phyloP scores from a whole-genome alignment of 2,797 vertebrate species.

The Phoeniculus purpureus region DNA sequence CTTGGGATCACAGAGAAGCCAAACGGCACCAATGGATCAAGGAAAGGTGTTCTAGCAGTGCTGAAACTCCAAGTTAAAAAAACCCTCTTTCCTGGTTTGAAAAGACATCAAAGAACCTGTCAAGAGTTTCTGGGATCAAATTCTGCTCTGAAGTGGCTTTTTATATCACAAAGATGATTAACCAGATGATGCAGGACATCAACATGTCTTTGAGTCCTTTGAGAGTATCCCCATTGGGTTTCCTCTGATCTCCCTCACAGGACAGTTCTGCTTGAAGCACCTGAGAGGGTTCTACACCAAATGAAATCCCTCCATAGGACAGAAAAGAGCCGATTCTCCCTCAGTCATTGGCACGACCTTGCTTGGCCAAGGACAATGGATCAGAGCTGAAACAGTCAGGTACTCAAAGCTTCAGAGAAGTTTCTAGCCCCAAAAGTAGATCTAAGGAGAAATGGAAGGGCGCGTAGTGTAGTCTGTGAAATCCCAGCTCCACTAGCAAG shows the following conservation, averaged over 20 bases:
- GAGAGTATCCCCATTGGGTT: slow-evolving; percentile 9
- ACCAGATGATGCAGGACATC: slow-evolving; percentile 43
- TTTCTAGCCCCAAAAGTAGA: background rate
- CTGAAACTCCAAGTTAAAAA: slow-evolving; percentile 1
- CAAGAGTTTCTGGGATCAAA: slow-evolving; percentile 31
- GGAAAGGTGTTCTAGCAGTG: background rate
- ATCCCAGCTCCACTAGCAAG: no score
- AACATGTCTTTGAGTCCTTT: slow-evolving; percentile 27
- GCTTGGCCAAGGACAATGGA: background rate
- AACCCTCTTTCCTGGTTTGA: background rate
- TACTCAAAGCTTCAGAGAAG: background rate
- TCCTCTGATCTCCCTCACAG: slow-evolving; percentile 26
- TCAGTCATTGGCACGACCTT: background rate
- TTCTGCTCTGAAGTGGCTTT: slow-evolving; percentile 20
- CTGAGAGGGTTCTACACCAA: background rate
- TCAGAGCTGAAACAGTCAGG: background rate
- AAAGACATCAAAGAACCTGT: slow-evolving; percentile 43
- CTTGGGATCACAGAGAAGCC: background rate
- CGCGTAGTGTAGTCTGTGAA: no score
- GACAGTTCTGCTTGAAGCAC: slow-evolving; percentile 3
- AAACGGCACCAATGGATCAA: background rate
- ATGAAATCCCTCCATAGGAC: slow-evolving; percentile 8
- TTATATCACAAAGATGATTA: slow-evolving; percentile 49
- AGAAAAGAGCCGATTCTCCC: background rate
- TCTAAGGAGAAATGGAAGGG: background rate